Conservation (phyloP, 53 echinoderm and acorn worm species). For the Glandiceps talaboti region DNA sequence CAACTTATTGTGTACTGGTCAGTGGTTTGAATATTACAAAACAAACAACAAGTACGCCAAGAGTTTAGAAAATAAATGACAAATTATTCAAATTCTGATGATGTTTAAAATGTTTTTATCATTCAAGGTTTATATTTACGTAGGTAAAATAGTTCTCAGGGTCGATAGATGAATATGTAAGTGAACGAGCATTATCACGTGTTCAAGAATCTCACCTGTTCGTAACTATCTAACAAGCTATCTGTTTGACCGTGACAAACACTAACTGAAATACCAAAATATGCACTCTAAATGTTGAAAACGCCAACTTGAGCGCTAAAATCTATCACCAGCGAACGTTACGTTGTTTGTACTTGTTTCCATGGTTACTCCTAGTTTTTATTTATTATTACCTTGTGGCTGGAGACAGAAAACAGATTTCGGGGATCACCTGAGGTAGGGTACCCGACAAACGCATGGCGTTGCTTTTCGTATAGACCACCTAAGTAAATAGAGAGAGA, state of each 20-base stretch:
- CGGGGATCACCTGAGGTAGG: not conserved
- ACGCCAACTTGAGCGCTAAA: not conserved
- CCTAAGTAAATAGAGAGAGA: not conserved
- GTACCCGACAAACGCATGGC: not conserved
- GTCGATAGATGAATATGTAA: too few relatives aligned
- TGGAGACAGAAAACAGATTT: not conserved
- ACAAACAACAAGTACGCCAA: too few relatives aligned
- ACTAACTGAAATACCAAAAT: not conserved
- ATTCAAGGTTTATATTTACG: too few relatives aligned
- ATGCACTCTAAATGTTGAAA: not conserved
- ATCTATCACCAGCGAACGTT: not conserved
- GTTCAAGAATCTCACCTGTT: too few relatives aligned
- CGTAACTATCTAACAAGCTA: too few relatives aligned
- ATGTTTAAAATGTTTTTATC: too few relatives aligned
- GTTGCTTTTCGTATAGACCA: not conserved
- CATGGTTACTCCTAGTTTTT: not conserved
- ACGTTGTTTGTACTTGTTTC: not conserved
- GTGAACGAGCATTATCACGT: too few relatives aligned
- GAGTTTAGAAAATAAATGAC: too few relatives aligned
- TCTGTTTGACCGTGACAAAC: not conserved
- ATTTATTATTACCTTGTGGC: not conserved
- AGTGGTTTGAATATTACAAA: too few relatives aligned
- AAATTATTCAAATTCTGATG: too few relatives aligned
- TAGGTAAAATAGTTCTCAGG: too few relatives aligned
- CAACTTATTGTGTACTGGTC: too few relatives aligned